phyloP scores from a whole-genome alignment of 2,113 vertebrate species.

The Stegostoma tigrinum region DNA sequence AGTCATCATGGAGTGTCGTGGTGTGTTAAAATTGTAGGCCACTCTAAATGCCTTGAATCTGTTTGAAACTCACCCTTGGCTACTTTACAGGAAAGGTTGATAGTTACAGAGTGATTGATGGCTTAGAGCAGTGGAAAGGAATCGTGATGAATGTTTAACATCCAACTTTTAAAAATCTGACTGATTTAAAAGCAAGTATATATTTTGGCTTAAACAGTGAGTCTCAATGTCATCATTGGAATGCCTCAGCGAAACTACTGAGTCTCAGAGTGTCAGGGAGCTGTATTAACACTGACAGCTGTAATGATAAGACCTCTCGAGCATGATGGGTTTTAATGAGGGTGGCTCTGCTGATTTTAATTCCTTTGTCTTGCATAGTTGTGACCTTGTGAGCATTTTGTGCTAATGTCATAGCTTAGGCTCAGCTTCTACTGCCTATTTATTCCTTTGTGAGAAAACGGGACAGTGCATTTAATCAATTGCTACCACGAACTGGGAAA shows the following conservation, averaged over 20 bases:
- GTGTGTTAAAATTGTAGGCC: background rate
- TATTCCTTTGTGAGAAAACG: background rate
- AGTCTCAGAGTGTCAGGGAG: background rate
- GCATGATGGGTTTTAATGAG: background rate
- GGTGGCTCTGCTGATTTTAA: background rate
- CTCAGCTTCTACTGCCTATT: background rate
- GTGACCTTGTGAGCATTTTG: background rate
- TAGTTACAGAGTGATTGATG: background rate
- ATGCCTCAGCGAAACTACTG: background rate
- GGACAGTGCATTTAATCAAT: background rate
- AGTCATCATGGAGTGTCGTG: background rate
- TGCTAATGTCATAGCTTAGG: background rate
- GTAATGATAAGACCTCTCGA: background rate
- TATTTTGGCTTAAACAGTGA: background rate
- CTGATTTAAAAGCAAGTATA: background rate
- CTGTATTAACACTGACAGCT: conserved; percentile 17
- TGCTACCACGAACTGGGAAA: background rate
- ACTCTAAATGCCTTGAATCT: background rate
- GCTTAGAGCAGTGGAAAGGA: background rate
- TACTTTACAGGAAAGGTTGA: background rate
- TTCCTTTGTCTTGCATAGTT: background rate
- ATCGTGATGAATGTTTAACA: background rate
- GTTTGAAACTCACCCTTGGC: background rate
- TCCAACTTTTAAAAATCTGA: background rate
- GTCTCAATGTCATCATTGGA: conserved; percentile 7